These are phyloP conservation scores for Ophion ventricosus DNA, from an alignment of 2,888 invertebrate species.

Conservation along the genomic window DNA sequence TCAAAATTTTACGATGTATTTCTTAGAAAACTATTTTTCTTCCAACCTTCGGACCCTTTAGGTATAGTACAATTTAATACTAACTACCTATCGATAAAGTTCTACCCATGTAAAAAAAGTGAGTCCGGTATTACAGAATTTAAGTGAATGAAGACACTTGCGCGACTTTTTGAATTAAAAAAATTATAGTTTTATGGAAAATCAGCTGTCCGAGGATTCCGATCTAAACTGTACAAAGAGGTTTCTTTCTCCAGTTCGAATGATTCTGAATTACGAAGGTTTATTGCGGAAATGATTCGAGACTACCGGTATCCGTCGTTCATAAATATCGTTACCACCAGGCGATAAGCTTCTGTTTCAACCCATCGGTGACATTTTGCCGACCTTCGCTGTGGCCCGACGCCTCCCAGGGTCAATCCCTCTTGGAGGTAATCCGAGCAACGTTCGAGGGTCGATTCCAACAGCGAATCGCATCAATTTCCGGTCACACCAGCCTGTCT, in stretches of 20 bases:
- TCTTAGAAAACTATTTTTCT: not conserved
- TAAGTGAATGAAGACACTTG: too few species aligned
- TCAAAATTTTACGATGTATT: not conserved
- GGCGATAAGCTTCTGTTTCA: constrained; percentile 42
- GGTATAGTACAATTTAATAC: too few species aligned
- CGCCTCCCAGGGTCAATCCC: constrained; percentile 54
- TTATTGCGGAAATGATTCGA: constrained; percentile 6
- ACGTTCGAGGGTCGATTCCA: constrained; percentile 30
- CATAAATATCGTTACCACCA: constrained; percentile 41
- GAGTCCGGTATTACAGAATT: too few species aligned
- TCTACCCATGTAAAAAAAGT: too few species aligned
- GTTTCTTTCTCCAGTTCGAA: not conserved
- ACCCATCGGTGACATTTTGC: constrained; percentile 31
- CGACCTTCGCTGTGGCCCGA: constrained; percentile 37
- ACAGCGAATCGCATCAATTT: constrained; percentile 53
- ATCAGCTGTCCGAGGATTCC: not conserved
- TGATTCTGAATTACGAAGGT: not conserved
- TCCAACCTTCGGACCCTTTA: too few species aligned
- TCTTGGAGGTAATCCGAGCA: constrained; percentile 55
- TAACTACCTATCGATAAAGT: too few species aligned
- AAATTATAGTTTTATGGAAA: not conserved
- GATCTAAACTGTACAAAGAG: not conserved
- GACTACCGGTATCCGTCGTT: constrained; percentile 7
- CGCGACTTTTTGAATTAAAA: not conserved
- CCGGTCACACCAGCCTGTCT: constrained; percentile 44